Conservation (phyloP, 2,797 vertebrate species). For the Distichodus sexfasciatus region DNA sequence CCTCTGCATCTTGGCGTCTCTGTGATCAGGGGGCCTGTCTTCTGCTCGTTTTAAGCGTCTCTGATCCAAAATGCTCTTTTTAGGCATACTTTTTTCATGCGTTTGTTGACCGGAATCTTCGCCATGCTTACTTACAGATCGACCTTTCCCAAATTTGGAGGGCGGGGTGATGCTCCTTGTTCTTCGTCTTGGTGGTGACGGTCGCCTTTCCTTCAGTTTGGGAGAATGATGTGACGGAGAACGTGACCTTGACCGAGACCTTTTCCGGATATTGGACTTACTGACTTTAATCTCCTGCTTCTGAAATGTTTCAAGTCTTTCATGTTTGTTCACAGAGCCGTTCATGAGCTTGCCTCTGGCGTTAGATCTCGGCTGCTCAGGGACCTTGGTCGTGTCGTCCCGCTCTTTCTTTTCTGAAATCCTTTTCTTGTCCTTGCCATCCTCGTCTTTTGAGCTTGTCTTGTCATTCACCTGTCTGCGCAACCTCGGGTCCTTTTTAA, state of each 20-base stretch:
- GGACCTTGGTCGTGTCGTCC: slow-evolving; percentile 74
- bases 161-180: slow-evolving; percentile 77
- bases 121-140: slow-evolving; percentile 72
- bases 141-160: slow-evolving; percentile 79
- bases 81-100: slow-evolving; percentile 68
- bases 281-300: slow-evolving; percentile 79
- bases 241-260: slow-evolving; percentile 85
- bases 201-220: slow-evolving; percentile 89
- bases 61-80: slow-evolving; percentile 81
- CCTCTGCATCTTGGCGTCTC: slow-evolving; percentile 76
- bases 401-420: slow-evolving; percentile 84
- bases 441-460: slow-evolving; percentile 79
- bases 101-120: slow-evolving; percentile 71
- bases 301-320: slow-evolving; percentile 70
- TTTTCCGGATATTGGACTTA: slow-evolving; percentile 82
- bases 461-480: slow-evolving; percentile 87
- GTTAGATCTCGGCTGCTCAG: slow-evolving; percentile 75
- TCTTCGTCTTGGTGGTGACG: slow-evolving; percentile 88
- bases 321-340: slow-evolving; percentile 83
- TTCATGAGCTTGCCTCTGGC: slow-evolving; percentile 83
- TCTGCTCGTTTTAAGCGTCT: slow-evolving; percentile 86
- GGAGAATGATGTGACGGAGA: slow-evolving; percentile 79
- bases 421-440: slow-evolving; percentile 86
- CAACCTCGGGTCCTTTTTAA: slow-evolving; percentile 88
- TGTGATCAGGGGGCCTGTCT: slow-evolving; percentile 78